Conservation (phyloP, 1,140 invertebrate genomes). For the Diachasmimorpha longicaudata region DNA sequence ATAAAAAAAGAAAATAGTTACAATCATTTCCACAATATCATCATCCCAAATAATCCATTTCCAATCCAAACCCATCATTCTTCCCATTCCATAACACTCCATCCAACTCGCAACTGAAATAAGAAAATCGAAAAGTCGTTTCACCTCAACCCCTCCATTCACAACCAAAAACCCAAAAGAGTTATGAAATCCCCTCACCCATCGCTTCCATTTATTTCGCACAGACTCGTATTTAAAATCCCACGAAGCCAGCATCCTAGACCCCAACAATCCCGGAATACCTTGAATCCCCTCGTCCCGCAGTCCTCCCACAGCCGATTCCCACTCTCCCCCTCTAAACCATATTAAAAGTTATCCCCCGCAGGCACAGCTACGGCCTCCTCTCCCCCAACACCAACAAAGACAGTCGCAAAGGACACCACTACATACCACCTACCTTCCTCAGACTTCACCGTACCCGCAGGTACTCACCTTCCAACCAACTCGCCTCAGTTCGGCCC, state of each 20-base stretch:
- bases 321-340: background rate
- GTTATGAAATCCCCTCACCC: no score
- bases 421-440: background rate
- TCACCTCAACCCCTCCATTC: no score
- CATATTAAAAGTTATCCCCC: background rate
- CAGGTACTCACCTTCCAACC: background rate
- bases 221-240: background rate
- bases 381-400: background rate
- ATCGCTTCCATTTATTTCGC: no score
- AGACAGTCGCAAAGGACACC: background rate
- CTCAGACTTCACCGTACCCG: background rate
- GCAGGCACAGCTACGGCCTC: background rate
- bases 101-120: no score
- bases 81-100: no score
- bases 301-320: background rate
- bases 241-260: background rate
- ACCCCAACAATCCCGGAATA: slow-evolving; percentile 1
- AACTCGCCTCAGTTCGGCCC: slow-evolving; percentile 41
- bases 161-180: no score
- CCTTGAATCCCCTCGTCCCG: background rate
- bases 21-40: no score
- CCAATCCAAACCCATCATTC: no score
- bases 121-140: no score
- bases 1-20: no score
- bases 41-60: no score